phyloP scores from a whole-genome alignment of 2,113 vertebrate genomes.

The Pungitius pungitius region DNA sequence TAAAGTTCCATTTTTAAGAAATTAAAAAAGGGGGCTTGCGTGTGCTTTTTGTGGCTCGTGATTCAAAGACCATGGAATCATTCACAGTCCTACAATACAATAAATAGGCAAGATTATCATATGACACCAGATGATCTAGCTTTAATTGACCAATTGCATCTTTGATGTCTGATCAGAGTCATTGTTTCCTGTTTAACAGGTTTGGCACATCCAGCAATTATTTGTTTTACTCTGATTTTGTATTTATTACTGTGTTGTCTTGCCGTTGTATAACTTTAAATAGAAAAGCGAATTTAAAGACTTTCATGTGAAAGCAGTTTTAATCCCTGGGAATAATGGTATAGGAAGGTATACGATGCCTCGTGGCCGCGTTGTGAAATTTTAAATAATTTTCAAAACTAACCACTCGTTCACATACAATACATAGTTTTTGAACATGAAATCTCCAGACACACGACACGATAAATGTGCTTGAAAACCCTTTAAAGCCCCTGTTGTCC shows the following conservation, averaged over 20 bases:
- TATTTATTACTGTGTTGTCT: slow-evolving; percentile 61
- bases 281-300: slow-evolving; percentile 58
- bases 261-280: slow-evolving; percentile 41
- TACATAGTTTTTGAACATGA: slow-evolving; percentile 71
- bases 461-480: slow-evolving; percentile 81
- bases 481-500: slow-evolving; percentile 74
- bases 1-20: slow-evolving; percentile 80
- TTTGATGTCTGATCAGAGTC: slow-evolving; percentile 53
- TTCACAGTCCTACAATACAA: slow-evolving; percentile 60
- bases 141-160: slow-evolving; percentile 38
- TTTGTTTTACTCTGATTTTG: slow-evolving; percentile 61
- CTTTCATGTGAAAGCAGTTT: slow-evolving; percentile 55
- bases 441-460: slow-evolving; percentile 71
- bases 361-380: slow-evolving; percentile 53
- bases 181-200: slow-evolving; percentile 65
- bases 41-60: slow-evolving; percentile 72
- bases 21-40: slow-evolving; percentile 78
- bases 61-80: slow-evolving; percentile 60
- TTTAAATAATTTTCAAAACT: slow-evolving; percentile 62
- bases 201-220: slow-evolving; percentile 74
- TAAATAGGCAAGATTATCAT: slow-evolving; percentile 56
- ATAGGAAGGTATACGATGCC: slow-evolving; percentile 54
- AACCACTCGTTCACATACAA: slow-evolving; percentile 69
- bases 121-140: slow-evolving; percentile 59
- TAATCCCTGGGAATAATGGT: slow-evolving; percentile 66